A percentile compares a stretch with the other conserved stretches of the same genome.
phyloP scores from a whole-genome alignment of 1,140 invertebrate genomes.

The Phocides pigmalion region DNA sequence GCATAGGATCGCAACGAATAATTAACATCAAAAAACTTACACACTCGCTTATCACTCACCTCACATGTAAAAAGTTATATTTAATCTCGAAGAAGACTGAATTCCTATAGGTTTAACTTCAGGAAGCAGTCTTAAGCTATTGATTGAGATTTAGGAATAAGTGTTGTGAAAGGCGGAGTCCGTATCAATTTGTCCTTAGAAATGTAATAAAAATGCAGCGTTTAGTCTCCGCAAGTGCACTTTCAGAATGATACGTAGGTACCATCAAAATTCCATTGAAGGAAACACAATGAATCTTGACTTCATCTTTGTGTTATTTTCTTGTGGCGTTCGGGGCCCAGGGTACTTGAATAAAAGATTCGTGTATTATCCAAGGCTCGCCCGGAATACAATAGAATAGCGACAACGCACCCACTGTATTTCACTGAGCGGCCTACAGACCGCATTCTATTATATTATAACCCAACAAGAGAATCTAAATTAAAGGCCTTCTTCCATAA shows the following conservation, averaged over 20 bases:
- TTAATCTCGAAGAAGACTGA: too few species aligned
- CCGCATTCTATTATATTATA: conserved; percentile 61
- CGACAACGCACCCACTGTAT: conserved; percentile 68
- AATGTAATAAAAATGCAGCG: too few species aligned
- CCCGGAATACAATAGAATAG: conserved; percentile 64
- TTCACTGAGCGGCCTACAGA: conserved; percentile 56
- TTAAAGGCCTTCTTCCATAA: conserved; percentile 45
- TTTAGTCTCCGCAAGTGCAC: conserved; percentile 29
- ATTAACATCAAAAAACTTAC: too few species aligned
- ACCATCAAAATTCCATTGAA: conserved; percentile 76
- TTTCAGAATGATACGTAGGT: conserved; percentile 45
- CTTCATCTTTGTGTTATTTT: conserved; percentile 77
- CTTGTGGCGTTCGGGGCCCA: conserved; percentile 67
- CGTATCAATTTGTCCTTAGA: too few species aligned
- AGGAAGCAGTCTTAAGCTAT: too few species aligned
- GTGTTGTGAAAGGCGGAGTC: too few species aligned
- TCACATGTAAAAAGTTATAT: too few species aligned
- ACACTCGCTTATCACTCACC: too few species aligned
- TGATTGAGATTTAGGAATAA: too few species aligned
- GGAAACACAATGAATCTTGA: conserved; percentile 72
- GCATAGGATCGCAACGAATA: too few species aligned
- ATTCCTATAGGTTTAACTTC: too few species aligned
- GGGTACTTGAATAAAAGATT: conserved; percentile 82
- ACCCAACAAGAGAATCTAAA: conserved; percentile 50
- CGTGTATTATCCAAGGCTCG: conserved; percentile 71